A percentile compares a stretch with the other conserved stretches of the same genome.
Conservation (phyloP, 2,113 vertebrate species). For the Lethenteron reissneri region DNA sequence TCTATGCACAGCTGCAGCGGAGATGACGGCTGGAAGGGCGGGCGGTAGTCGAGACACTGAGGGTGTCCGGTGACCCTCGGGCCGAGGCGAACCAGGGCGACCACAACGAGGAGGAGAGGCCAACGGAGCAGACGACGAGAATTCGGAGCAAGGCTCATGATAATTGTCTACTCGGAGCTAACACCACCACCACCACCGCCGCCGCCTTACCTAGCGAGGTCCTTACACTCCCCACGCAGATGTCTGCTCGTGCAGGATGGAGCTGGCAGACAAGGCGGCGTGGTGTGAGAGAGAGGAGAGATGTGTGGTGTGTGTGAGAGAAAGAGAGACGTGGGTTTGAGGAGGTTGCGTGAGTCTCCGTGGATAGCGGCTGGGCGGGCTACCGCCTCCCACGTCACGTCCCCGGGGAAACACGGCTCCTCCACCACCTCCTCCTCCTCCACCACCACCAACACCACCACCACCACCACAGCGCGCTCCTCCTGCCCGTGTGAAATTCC, state of each 20-base stretch:
- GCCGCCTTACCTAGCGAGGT: not conserved
- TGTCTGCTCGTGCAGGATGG: not conserved
- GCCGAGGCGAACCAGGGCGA: slow-evolving; percentile 14
- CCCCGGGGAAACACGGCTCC: too few species aligned
- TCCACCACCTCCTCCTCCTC: too few species aligned
- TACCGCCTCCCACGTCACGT: too few species aligned
- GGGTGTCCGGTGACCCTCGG: slow-evolving; percentile 26
- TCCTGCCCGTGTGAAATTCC: too few species aligned
- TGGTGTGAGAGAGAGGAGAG: not conserved
- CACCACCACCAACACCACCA: too few species aligned
- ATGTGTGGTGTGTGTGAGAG: not conserved
- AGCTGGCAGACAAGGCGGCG: not conserved
- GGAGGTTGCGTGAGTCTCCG: too few species aligned
- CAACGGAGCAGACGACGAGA: not conserved
- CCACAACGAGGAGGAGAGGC: slow-evolving; percentile 9
- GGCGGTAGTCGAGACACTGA: slow-evolving; percentile 48
- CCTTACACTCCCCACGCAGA: not conserved
- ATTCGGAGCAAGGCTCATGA: not conserved
- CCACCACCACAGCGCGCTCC: too few species aligned
- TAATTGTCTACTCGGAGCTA: not conserved
- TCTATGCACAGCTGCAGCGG: slow-evolving; percentile 43
- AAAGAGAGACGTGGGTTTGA: not conserved
- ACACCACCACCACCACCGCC: not conserved
- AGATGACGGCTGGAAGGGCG: slow-evolving; percentile 30
- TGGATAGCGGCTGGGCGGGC: too few species aligned